Conservation (phyloP, 1,140 invertebrate species). For the Drosophila teissieri region DNA sequence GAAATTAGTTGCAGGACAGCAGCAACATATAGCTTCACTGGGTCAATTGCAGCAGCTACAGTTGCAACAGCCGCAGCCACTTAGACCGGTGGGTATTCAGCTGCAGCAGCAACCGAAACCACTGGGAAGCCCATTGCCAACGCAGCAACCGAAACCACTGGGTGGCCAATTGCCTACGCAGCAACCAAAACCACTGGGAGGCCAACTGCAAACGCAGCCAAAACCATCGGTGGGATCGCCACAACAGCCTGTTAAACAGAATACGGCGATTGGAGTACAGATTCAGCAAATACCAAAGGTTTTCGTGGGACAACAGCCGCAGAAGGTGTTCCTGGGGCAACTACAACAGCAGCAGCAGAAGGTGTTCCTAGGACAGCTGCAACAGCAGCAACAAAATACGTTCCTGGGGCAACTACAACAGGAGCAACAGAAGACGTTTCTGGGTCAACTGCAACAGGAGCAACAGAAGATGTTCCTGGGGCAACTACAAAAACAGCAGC, state of each 20-base stretch:
- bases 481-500: background rate
- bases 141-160: background rate
- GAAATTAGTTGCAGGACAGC: background rate
- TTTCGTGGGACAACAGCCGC: background rate
- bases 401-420: background rate
- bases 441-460: background rate
- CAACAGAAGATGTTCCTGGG: background rate
- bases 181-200: constrained; percentile 2
- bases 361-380: background rate
- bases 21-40: constrained; percentile 1
- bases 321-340: background rate
- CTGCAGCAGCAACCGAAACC: constrained; percentile 5
- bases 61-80: background rate
- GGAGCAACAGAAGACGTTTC: background rate
- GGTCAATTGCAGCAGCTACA: constrained; percentile 3
- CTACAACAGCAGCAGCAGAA: constrained; percentile 5
- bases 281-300: constrained; percentile 9
- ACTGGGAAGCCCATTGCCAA: background rate
- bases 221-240: background rate
- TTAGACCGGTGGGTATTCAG: background rate
- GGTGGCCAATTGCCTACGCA: background rate
- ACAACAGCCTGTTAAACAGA: background rate
- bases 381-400: constrained; percentile 7
- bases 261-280: background rate
- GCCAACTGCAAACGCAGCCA: background rate